Evolutionary conservation across 1,140 invertebrate genomes (phyloP), one percentile per base, ranked within the genome.

Genomic region (Thalassaphorura encarpata): DNA sequence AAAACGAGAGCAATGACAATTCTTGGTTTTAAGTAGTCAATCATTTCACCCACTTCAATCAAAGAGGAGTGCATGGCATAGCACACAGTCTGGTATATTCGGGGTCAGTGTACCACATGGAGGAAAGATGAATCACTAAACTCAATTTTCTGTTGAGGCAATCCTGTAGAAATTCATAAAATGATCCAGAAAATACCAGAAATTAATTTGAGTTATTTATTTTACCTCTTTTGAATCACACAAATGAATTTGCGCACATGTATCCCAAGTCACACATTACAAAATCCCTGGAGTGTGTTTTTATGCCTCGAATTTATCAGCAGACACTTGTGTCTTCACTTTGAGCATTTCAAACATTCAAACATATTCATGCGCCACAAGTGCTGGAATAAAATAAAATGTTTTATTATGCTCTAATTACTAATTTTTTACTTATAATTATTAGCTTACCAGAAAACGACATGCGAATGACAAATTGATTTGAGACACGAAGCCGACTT

Each of bases 11-110:
- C 69, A 63, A 73, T 67, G 52, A 81, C 67, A 29, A 72, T 58
- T 26, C 68, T 67, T n/a, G 78, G 76, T 42, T 74, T 67, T 45
- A 81, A 71, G 67, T 78, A 77, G 43, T 71, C 54, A 27, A 81
- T 60, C 62, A 81, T 76, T 31, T 69, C 69, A 36, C 67, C 67
- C 1, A 80, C 64, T 70, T 82, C 80, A 24, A 71, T 61, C 43
- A 74, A 74, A 36, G 81, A 83, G 23, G 77, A 76, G 66, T 85
- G 82, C 15, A 73, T 78, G 1, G 81, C 76, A 61, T 80, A 83
- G 65, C 81, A 84, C 73, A 69, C 2, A 83, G 60, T n/a, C 21
- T 19, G 15, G 21, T 18, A 2, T 31, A 19, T 52, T 23, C 13
- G 6, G 15, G 18, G 3, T 6, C 21, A 8, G 52, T 51, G 27